Evolutionary conservation across 1,140 invertebrate genomes (phyloP), one percentile per base, ranked within the genome.

Genomic region (Sitobion miscanthi): DNA sequence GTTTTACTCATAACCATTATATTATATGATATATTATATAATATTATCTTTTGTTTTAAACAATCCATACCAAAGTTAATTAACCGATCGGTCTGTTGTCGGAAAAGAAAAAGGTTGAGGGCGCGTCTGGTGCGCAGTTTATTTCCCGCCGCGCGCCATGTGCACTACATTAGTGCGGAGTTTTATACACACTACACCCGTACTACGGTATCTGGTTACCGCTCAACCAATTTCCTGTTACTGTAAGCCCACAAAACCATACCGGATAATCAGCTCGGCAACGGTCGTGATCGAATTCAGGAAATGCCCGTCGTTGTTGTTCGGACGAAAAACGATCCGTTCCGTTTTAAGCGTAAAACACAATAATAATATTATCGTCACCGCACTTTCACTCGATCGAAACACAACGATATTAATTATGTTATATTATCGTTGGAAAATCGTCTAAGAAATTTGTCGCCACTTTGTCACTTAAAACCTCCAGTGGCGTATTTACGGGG

Each of bases 151-250:
- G n/a, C 21, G 1, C 47, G 35, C n/a, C 87, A 89, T 54, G 38
- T 88, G 49, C 23, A 30, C 52, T 35, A 52, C 86, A 35, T 88
- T n/a, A 52, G 11, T 86, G 42, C 42, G 1, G 85, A 47, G 62
- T 77, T n/a, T 77, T 45, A 42, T 38, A 30, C 4, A 45, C 45
- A 86, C 42, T 86, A 30, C 42, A 52, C 87, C 49, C 49, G 30
- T n/a, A n/a, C 38, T 52, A 88, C 11, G n/a, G 35, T 89, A 89
- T 89, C 87, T 89, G 87, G 49, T 89, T 89, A 54, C 86, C 6
- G 47, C n/a, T 47, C 30, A 4, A 54, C 87, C 87, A 89, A 89
- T 89, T 89, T 89, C 87, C 87, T 89, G 87, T 38, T 52, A 38
- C 49, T 35, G 21, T 23, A 9, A 38, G 17, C 9, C 49, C 11